Evolutionary conservation across 2,113 vertebrate species (phyloP).

Genomic region (Actenoides lindsayi): DNA sequence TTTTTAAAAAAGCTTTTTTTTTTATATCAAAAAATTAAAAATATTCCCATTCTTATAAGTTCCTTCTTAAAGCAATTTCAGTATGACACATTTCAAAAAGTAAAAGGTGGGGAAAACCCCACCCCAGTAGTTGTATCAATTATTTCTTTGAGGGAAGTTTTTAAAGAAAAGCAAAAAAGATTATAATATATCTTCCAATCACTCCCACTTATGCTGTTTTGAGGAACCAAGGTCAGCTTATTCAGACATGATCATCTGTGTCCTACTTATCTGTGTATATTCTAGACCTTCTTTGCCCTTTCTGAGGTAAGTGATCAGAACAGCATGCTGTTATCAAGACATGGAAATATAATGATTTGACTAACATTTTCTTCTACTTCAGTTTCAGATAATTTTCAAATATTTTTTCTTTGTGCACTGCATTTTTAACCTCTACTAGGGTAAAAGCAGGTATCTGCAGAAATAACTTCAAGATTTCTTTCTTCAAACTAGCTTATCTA

Average conservation of each 20-base stretch:
- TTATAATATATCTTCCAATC: background rate
- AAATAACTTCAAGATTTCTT: background rate
- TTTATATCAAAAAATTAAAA: background rate
- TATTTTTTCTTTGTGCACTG: background rate
- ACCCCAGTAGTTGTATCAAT: background rate
- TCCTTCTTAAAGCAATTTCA: background rate
- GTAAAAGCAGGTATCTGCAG: background rate
- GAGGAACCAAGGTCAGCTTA: background rate
- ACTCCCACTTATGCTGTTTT: background rate
- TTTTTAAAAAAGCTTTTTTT: background rate
- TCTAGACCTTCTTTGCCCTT: background rate
- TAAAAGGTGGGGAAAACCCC: background rate
- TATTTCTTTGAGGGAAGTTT: background rate
- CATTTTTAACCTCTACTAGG: background rate
- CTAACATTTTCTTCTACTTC: background rate
- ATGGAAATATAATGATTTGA: background rate
- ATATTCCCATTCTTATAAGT: background rate
- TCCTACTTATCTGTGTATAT: background rate
- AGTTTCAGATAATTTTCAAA: background rate
- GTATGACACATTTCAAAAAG: background rate
- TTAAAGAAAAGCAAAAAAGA: background rate
- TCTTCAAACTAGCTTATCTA: background rate
- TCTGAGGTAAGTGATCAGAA: background rate
- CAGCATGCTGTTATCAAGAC: background rate
- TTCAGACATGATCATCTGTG: background rate